Base-by-base conservation (phyloP, 1,140 invertebrate genomes). In the Pentalonia nigronervosa region DNA sequence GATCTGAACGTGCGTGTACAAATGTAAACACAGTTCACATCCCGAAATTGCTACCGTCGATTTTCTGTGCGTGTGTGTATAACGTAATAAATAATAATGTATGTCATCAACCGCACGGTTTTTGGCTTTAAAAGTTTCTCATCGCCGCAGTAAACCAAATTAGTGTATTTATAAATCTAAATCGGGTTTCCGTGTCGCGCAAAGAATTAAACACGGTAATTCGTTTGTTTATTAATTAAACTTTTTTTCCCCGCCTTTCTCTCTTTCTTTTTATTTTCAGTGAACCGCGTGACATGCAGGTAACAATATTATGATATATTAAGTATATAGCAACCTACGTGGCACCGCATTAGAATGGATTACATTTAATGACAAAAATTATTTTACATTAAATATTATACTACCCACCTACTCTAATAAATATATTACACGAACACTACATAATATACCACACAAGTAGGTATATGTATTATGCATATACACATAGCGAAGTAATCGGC, bases 361-460 rank as follows among this genome's bases (percentile, higher is more conserved):
- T 47, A 86, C 45, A 86, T 86, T 48, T 86, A 86, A 86, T 86
- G 23, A 86, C 83, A 41, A 86, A 86, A 86, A 41, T 25, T 86
- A 86, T 41, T 86, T 41, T 21, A 83, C 36, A 83, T 34, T 20
- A 7, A 21, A 76, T 17, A 34, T 76, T n/a, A 76, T n/a, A 76
- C 60, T 34, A 76, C 14, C 60, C 3, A 41, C 34, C 7, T 83
- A 83, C 34, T 83, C 2, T 34, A 0, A 41, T 14, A 86, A 45
- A 45, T 25, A 25, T 47, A 47, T 7, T 25, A 25, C 1, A 14
- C 25, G 1, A 2, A 41, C 41, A 41, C 41, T 41, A 41, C 41
- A 41, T 41, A 41, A 41, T 41, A 41, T 41, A 41, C 41, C 41
- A 41, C 41, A 41, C 41, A 41, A n/a, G 8, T 41, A 53, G 20